Conservation (phyloP, 2,113 vertebrate species). For the Cromileptes altivelis region DNA sequence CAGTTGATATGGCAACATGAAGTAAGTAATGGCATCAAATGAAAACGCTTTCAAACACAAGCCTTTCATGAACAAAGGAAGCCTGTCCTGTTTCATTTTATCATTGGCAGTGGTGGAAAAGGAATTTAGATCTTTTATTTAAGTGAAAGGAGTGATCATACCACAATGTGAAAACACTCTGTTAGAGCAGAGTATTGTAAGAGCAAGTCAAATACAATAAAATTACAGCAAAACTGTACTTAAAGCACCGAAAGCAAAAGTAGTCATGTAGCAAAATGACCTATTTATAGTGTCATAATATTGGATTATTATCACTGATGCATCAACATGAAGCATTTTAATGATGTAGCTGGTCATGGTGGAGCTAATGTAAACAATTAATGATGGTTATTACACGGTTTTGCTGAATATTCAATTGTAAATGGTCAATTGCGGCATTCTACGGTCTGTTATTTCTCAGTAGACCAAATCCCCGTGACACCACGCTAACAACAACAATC, state of each 20-base stretch:
- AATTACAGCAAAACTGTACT: neutral
- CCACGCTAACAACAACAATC: no score
- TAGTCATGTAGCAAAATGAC: neutral
- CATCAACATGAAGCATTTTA: neutral
- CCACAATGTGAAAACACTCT: no score
- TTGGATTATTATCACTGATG: neutral
- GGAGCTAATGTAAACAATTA: neutral
- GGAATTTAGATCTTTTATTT: neutral
- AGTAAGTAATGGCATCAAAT: neutral
- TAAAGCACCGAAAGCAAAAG: neutral
- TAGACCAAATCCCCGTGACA: no score
- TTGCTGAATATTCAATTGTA: no score
- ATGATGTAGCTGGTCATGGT: neutral
- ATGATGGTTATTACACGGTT: no score
- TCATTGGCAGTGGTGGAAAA: neutral
- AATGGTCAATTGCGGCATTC: no score
- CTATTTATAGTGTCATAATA: neutral
- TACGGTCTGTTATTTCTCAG: no score
- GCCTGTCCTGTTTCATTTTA: neutral
- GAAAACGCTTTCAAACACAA: slow-evolving; percentile 1
- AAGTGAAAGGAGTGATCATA: no score
- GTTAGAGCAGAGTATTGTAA: no score
- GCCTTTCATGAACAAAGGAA: neutral
- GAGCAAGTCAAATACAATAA: no score
- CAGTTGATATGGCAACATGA: neutral